Evolutionary conservation across 2,797 vertebrate genomes (phyloP), one percentile per base, ranked within the genome.

Genomic region (Sarcoramphus papa): DNA sequence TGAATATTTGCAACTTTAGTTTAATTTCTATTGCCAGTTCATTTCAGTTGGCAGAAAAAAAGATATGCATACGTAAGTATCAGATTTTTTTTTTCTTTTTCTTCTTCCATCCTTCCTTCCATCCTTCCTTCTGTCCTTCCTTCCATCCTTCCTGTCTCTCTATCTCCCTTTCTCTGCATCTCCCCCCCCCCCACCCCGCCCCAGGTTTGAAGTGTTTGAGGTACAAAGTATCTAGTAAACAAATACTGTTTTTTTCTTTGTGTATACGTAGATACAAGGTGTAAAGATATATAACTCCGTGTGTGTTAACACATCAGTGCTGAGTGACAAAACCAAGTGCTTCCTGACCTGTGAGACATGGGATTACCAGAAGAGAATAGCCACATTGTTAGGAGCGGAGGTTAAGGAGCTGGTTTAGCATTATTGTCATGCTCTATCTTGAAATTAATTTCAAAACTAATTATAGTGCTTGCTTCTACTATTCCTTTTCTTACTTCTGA

Each of bases 401-500:
- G 23, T 79, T 92, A 77, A 70, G 79, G 40, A 83, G 30, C 48
- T 86, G 62, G 14, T 89, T 84, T 91, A 91, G 41, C 62, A 30
- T 72, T 87, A 78, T 68, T 79, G 37, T 89, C 47, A 51, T 76
- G 40, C 47, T 80, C 37, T 73, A 24, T 40, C 69, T 37, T 84
- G 59, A 91, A 91, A 91, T 86, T 69, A 48, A 82, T 89, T 95
- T 94, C 33, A 48, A 63, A 93, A 85, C 20, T 83, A 79, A 59
- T 92, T 75, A 51, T 35, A 41, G 5, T 48, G 33, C 18, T 87
- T 92, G 35, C 35, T 85, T 92, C 56, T 67, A 28, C 43, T 78
- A 14, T 69, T 93, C 10, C 14, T 90, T 88, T 74, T 50, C 54
- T 75, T 85, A 50, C 12, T 57, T 11, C 2, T 18, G 16, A 70